Evolutionary conservation across 2,797 vertebrate genomes (phyloP).

Genomic region (Yasuhikotakia modesta): DNA sequence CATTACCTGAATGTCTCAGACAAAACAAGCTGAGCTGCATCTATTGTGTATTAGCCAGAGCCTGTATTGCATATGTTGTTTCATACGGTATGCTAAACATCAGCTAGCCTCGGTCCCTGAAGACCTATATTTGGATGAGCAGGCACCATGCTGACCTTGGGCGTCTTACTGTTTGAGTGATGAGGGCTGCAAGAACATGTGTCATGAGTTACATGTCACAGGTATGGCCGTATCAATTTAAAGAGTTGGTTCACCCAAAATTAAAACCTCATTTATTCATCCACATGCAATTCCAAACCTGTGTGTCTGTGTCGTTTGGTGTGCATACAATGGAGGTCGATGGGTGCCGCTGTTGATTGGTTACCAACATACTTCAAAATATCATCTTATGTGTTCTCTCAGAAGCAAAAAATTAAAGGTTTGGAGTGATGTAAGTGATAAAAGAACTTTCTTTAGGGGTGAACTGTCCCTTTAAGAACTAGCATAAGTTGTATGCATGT

Average conservation of each 20-base stretch:
- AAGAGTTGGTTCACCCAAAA: background rate
- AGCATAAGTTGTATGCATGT: background rate
- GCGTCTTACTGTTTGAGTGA: slow-evolving; percentile 38
- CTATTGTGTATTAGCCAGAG: slow-evolving; percentile 6
- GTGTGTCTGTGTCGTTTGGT: too few species aligned
- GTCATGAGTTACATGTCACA: slow-evolving; percentile 46
- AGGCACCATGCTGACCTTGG: slow-evolving; percentile 48
- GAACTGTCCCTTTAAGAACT: background rate
- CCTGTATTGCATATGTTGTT: slow-evolving; percentile 33
- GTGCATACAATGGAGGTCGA: too few species aligned
- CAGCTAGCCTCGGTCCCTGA: slow-evolving; percentile 16
- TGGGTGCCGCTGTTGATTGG: too few species aligned
- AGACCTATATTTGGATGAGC: slow-evolving; percentile 42
- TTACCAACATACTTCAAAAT: too few species aligned
- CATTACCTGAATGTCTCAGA: background rate
- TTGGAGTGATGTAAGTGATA: too few species aligned
- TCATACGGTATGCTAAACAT: slow-evolving; percentile 52
- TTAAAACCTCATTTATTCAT: too few species aligned
- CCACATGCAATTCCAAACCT: too few species aligned
- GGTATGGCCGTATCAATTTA: slow-evolving; percentile 1
- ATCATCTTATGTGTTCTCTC: too few species aligned
- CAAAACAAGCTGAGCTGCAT: background rate
- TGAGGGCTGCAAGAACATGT: slow-evolving; percentile 47
- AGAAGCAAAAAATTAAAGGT: too few species aligned
- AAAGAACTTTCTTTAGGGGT: too few species aligned